Evolutionary conservation across 2,888 invertebrate genomes (phyloP).

Genomic region (Ochropacha duplaris): DNA sequence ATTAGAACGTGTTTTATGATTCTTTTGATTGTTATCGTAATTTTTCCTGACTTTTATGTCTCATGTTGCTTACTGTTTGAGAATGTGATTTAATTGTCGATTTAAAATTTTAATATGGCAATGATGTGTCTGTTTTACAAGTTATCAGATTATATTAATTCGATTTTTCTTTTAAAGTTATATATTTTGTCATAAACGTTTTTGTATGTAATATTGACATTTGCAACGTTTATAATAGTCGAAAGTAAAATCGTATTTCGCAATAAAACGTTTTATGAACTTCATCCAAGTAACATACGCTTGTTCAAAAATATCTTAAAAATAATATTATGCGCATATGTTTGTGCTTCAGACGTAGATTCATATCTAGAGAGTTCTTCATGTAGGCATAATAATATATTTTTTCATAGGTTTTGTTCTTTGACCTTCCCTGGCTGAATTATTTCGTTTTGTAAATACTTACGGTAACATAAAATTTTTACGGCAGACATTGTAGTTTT

Average conservation of each 20-base stretch:
- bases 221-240: not conserved
- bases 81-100: not conserved
- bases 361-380: constrained; percentile 16
- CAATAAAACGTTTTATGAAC: constrained; percentile 13
- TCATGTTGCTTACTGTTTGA: not conserved
- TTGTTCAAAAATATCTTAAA: constrained; percentile 16
- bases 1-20: not conserved
- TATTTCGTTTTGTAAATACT: not conserved
- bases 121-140: not conserved
- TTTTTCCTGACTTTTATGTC: not conserved
- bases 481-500: not conserved
- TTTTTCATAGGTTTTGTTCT: not conserved
- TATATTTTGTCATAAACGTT: no score
- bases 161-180: no score
- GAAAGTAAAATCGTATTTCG: not conserved
- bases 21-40: not conserved
- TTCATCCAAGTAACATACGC: constrained; percentile 15
- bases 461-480: not conserved
- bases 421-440: not conserved
- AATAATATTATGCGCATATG: constrained; percentile 26
- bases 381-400: constrained; percentile 7
- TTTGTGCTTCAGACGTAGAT: not conserved
- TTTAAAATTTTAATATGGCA: not conserved
- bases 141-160: not conserved
- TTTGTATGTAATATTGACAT: not conserved